A percentile compares a stretch with the other conserved stretches of the same genome.
Evolutionary conservation across 2,888 invertebrate species (phyloP).

Genomic region (Coenonympha arcania): DNA sequence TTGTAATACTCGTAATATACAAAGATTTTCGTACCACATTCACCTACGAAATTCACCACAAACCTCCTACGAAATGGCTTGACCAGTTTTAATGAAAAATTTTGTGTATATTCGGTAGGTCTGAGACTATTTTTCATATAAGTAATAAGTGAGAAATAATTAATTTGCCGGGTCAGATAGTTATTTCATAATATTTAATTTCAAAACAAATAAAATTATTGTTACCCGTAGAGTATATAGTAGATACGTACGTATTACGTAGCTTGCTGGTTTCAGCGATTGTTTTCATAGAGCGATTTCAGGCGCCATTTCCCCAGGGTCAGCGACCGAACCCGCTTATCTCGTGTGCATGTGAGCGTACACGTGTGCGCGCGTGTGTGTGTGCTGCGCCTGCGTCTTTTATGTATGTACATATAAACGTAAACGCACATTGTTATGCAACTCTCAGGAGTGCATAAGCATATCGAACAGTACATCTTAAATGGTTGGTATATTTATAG

Average conservation of each 20-base stretch:
- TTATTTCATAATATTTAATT: no score
- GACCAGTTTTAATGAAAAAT: no score
- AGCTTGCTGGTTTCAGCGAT: constrained; percentile 26
- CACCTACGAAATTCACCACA: no score
- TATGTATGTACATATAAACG: constrained; percentile 39
- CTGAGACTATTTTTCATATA: no score
- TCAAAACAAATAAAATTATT: neutral
- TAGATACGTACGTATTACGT: constrained; percentile 4
- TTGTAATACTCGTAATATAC: no score
- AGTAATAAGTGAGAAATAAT: no score
- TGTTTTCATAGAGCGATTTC: constrained; percentile 53
- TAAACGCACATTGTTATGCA: constrained; percentile 56
- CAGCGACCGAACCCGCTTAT: constrained; percentile 63
- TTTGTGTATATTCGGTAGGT: no score
- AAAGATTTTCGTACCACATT: no score
- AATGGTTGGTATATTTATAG: constrained; percentile 34
- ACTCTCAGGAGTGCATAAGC: constrained; percentile 48
- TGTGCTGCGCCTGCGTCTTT: constrained; percentile 45
- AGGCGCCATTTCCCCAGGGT: constrained; percentile 64
- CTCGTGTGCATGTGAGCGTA: constrained; percentile 46
- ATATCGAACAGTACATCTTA: constrained; percentile 42
- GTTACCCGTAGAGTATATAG: no score
- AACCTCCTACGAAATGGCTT: no score
- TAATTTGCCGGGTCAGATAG: no score
- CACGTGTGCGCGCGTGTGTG: constrained; percentile 36